A percentile compares a stretch with the other conserved stretches of the same genome.
These are phyloP conservation scores for Oxyscelio sp. DNA, from an alignment of 2,888 invertebrate species.

Conservation along the genomic window DNA sequence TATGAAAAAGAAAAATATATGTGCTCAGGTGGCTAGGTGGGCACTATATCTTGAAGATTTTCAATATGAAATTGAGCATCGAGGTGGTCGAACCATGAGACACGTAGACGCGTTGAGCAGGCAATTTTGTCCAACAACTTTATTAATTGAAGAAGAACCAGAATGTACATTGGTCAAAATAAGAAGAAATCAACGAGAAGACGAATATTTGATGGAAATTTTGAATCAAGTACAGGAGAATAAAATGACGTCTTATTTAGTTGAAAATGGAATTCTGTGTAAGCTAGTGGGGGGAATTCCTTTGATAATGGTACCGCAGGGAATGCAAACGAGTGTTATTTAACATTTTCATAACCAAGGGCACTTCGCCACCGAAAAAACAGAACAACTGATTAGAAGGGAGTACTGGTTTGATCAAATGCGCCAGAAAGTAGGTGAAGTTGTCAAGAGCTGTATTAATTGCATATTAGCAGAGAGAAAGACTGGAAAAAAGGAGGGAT, in stretches of 20 bases:
- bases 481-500: background rate
- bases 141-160: background rate
- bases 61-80: background rate
- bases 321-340: background rate
- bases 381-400: background rate
- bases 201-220: background rate
- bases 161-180: background rate
- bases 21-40: too few relatives aligned
- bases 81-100: background rate
- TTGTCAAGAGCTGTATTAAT: background rate
- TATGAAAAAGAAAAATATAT: too few relatives aligned
- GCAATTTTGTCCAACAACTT: background rate
- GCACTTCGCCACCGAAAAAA: conserved; percentile 12
- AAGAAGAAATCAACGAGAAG: background rate
- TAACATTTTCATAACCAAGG: conserved; percentile 10
- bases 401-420: background rate
- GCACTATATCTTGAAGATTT: background rate
- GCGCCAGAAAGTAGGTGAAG: background rate
- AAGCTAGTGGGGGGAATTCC: background rate
- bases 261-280: background rate
- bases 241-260: background rate
- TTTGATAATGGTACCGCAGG: background rate
- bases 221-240: too few relatives aligned
- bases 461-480: background rate
- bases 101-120: background rate